These are phyloP conservation scores for Drosophila borborema DNA, from an alignment of 2,888 invertebrate species.

Conservation along the genomic window DNA sequence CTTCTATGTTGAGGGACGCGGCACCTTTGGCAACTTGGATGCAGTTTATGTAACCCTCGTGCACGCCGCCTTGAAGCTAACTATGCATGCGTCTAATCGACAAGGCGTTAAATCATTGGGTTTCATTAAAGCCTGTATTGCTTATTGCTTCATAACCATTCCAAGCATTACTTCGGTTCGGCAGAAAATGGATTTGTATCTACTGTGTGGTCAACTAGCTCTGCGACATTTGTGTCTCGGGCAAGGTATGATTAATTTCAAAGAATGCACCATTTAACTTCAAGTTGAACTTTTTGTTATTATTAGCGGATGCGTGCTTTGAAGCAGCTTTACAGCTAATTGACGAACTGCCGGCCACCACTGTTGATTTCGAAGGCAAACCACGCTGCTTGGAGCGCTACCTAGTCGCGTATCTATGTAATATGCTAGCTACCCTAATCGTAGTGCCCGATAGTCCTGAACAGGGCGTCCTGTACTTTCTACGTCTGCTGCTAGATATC, in stretches of 20 bases:
- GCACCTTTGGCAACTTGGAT: constrained; percentile 96
- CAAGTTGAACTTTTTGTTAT: constrained; percentile 12
- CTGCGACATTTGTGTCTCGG: constrained; percentile 95
- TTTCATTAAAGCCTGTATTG: constrained; percentile 96
- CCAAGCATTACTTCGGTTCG: constrained; percentile 96
- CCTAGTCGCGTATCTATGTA: constrained; percentile 89
- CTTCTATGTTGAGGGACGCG: constrained; percentile 97
- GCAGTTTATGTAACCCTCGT: constrained; percentile 93
- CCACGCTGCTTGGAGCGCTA: constrained; percentile 90
- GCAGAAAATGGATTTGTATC: constrained; percentile 92
- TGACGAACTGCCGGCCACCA: constrained; percentile 90
- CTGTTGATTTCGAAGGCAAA: constrained; percentile 91
- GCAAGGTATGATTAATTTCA: constrained; percentile 88
- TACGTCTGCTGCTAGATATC: constrained; percentile 92
- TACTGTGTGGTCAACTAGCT: constrained; percentile 95
- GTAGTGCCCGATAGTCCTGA: constrained; percentile 96
- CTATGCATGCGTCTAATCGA: constrained; percentile 89
- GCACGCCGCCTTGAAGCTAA: constrained; percentile 93
- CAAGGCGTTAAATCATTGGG: constrained; percentile 93
- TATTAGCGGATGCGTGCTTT: constrained; percentile 95
- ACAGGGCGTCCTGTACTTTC: constrained; percentile 92
- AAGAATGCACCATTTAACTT: not conserved
- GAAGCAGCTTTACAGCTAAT: constrained; percentile 94
- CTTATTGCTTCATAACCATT: constrained; percentile 97
- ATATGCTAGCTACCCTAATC: constrained; percentile 93